A percentile compares a stretch with the other conserved stretches of the same genome.
Evolutionary conservation across 2,797 vertebrate genomes (phyloP).

Genomic region (Naso thynnoides): DNA sequence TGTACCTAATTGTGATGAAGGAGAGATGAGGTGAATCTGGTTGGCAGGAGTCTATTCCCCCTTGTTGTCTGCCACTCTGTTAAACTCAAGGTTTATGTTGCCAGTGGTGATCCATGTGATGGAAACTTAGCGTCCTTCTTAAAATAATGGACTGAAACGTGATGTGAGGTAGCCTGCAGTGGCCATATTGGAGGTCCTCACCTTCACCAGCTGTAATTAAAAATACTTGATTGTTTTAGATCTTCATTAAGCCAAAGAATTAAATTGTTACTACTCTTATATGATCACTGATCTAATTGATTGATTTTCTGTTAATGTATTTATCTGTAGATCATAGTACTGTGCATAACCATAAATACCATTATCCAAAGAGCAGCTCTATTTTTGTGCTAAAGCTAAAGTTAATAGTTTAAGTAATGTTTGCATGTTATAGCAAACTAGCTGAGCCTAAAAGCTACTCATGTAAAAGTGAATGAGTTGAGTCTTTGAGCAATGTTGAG

Average conservation of each 20-base stretch:
- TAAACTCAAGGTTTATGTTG: conserved; percentile 5
- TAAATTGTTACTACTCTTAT: not conserved
- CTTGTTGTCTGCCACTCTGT: not conserved
- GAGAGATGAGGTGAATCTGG: not conserved
- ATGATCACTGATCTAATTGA: not conserved
- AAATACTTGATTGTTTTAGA: no score
- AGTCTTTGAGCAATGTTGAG: no score
- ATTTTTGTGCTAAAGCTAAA: not conserved
- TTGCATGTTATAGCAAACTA: no score
- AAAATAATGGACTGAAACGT: conserved; percentile 10
- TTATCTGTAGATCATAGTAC: not conserved
- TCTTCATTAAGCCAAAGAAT: no score
- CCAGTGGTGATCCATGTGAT: not conserved
- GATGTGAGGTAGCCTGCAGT: not conserved
- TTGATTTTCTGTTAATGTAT: not conserved
- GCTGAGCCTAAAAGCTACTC: no score
- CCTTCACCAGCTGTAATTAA: not conserved
- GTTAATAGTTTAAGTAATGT: no score
- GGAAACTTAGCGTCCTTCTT: not conserved
- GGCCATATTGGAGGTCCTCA: not conserved
- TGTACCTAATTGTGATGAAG: not conserved
- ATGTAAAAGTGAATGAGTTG: no score
- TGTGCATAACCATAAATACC: no score
- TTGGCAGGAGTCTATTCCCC: not conserved
- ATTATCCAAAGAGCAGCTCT: no score